Percentiles rank a stretch among this genome's conserved stretches.
Evolutionary conservation across 1,140 invertebrate species (phyloP).

Genomic region (Macrobrachium nipponense): DNA sequence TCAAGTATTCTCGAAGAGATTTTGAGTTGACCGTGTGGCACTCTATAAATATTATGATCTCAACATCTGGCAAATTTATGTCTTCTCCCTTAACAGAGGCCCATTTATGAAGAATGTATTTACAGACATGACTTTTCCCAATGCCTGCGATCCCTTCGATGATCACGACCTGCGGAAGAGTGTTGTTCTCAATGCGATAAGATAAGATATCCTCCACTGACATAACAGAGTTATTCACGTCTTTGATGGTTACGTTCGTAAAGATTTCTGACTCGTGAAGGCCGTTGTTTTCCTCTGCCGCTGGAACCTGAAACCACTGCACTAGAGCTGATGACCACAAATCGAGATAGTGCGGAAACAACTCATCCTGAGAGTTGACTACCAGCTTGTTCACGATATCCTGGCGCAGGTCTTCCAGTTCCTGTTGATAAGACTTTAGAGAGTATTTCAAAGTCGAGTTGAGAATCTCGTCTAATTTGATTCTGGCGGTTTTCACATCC

Average conservation of each 20-base stretch:
- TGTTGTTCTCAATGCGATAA: neutral
- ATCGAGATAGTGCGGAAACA: neutral
- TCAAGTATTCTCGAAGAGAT: neutral
- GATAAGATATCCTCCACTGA: neutral
- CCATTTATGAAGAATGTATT: constrained; percentile 14
- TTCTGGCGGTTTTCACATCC: neutral
- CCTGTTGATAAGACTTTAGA: too few species aligned
- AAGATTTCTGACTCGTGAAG: neutral
- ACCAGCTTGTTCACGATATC: too few species aligned
- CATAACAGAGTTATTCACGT: neutral
- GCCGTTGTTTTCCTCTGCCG: neutral
- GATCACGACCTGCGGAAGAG: neutral
- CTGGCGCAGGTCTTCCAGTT: too few species aligned
- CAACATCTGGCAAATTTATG: neutral
- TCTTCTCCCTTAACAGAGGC: neutral
- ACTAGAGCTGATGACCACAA: neutral
- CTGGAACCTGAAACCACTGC: neutral
- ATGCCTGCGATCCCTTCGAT: constrained; percentile 9
- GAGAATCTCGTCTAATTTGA: neutral
- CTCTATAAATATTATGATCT: constrained; percentile 9
- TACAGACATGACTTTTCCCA: constrained; percentile 16
- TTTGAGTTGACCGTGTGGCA: neutral
- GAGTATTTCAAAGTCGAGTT: too few species aligned
- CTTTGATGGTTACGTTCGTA: neutral
- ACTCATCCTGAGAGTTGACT: too few species aligned